These are phyloP conservation scores for Masticophis lateralis DNA, from an alignment of 2,797 vertebrate species.

Conservation along the genomic window DNA sequence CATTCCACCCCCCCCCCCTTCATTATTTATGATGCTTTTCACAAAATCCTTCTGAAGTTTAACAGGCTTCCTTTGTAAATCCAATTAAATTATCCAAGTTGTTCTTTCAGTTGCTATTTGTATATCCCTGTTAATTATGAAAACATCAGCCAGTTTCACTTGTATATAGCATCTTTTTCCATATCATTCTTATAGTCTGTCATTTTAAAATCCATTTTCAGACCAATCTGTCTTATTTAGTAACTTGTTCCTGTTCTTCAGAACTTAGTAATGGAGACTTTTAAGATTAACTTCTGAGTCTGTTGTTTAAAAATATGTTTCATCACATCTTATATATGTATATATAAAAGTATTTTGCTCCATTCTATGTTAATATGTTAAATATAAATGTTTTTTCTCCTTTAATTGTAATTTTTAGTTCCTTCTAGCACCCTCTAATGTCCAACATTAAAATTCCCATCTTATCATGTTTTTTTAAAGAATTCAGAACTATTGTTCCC, in stretches of 20 bases:
- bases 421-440: not conserved
- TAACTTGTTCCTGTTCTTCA: not conserved
- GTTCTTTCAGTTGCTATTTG: not conserved
- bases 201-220: not conserved
- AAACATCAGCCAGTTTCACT: not conserved
- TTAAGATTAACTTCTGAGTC: not conserved
- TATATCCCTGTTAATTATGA: not conserved
- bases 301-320: not conserved
- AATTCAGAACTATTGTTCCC: not conserved
- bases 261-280: not conserved
- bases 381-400: not conserved
- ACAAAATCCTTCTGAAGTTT: too few relatives aligned
- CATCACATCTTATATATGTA: not conserved
- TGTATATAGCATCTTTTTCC: too few relatives aligned
- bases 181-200: too few relatives aligned
- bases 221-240: not conserved
- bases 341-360: not conserved
- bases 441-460: not conserved
- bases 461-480: not conserved
- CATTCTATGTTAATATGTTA: not conserved
- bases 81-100: too few relatives aligned
- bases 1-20: rapidly evolving
- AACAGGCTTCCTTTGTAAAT: too few relatives aligned
- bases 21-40: not conserved
- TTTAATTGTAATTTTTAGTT: not conserved